These are phyloP conservation scores for Spinibarbus caldwelli DNA, from an alignment of 2,797 vertebrate genomes.

Conservation along the genomic window DNA sequence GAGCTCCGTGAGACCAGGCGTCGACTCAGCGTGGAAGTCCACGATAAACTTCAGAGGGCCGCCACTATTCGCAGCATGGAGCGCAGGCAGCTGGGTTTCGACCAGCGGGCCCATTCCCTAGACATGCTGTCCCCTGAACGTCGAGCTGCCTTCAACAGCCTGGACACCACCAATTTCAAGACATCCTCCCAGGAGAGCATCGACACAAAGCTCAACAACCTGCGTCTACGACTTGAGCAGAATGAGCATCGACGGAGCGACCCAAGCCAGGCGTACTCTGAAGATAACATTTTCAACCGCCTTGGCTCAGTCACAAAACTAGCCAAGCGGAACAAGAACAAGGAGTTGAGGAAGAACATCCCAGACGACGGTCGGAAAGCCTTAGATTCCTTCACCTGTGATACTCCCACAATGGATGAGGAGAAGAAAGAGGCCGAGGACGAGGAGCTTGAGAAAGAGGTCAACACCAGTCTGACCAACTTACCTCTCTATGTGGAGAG, in stretches of 20 bases:
- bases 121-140: slow-evolving; percentile 94
- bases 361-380: slow-evolving; percentile 86
- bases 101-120: slow-evolving; percentile 91
- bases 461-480: slow-evolving; percentile 86
- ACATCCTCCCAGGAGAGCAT: slow-evolving; percentile 95
- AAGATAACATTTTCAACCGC: slow-evolving; percentile 95
- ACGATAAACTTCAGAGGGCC: slow-evolving; percentile 92
- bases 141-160: slow-evolving; percentile 86
- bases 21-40: slow-evolving; percentile 92
- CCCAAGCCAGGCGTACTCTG: slow-evolving; percentile 81
- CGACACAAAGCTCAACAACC: slow-evolving; percentile 90
- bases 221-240: slow-evolving; percentile 84
- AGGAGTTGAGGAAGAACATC: slow-evolving; percentile 89
- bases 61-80: slow-evolving; percentile 97
- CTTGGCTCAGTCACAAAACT: slow-evolving; percentile 87
- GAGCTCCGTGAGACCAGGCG: slow-evolving; percentile 93
- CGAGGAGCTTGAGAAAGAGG: slow-evolving; percentile 80
- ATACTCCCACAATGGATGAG: slow-evolving; percentile 76
- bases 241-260: slow-evolving; percentile 72
- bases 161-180: slow-evolving; percentile 87
- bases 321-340: slow-evolving; percentile 87
- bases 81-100: slow-evolving; percentile 88
- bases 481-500: slow-evolving; percentile 84
- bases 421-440: slow-evolving; percentile 79
- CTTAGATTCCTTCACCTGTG: slow-evolving; percentile 86